Evolutionary conservation across 2,113 vertebrate genomes (phyloP).

Genomic region (Corythornis madagascariensis): DNA sequence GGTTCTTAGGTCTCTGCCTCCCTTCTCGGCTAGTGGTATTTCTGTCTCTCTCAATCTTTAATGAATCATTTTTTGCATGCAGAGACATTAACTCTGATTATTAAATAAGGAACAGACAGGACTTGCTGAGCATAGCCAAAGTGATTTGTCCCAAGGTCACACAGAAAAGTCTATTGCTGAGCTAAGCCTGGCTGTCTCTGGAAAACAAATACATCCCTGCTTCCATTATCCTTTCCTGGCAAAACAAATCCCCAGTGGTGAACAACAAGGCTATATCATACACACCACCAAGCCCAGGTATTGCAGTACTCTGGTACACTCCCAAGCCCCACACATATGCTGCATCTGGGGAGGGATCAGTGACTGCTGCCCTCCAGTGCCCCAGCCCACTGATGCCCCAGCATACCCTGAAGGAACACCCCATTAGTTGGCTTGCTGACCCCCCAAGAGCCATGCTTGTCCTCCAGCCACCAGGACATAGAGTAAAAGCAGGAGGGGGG

Average conservation of each 20-base stretch:
- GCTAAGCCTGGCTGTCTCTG: not conserved
- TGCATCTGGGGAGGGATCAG: not conserved
- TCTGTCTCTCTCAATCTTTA: not conserved
- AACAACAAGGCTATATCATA: not conserved
- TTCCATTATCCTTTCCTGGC: not conserved
- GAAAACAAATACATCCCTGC: not conserved
- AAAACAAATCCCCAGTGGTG: not conserved
- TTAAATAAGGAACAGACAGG: conserved; percentile 20
- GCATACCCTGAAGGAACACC: not conserved
- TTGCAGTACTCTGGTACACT: rapidly evolving
- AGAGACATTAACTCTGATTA: not conserved
- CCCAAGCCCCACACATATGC: not conserved
- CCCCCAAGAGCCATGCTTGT: not conserved
- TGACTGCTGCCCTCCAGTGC: not conserved
- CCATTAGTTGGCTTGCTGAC: not conserved
- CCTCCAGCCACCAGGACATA: not conserved
- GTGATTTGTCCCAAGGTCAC: conserved; percentile 67
- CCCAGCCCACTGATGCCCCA: not conserved
- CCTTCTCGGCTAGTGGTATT: not conserved
- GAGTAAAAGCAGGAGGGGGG: not conserved
- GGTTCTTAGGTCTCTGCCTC: not conserved
- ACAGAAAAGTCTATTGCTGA: conserved; percentile 16
- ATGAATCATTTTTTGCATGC: not conserved
- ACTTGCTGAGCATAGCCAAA: not conserved
- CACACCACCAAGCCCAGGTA: not conserved